Percentiles rank a stretch among this genome's conserved stretches.
phyloP scores from a whole-genome alignment of 2,888 invertebrate genomes.

The Hydroisotoma schaefferi region DNA sequence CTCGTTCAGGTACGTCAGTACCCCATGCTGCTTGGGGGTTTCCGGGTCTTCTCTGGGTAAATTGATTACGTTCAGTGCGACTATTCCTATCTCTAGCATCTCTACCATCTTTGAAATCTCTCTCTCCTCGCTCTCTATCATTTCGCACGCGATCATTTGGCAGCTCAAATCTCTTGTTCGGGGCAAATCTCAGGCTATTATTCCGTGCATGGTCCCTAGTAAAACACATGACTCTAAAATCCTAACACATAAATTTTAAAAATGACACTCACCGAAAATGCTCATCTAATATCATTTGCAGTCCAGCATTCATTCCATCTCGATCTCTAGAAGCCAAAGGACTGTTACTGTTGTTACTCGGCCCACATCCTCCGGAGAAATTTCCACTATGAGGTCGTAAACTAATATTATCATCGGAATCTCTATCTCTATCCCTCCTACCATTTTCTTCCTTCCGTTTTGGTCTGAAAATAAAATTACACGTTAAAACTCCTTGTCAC shows the following conservation, averaged over 20 bases:
- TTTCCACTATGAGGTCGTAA: slow-evolving; percentile 47
- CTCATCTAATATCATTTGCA: slow-evolving; percentile 1
- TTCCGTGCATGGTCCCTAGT: not conserved
- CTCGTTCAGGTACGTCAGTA: slow-evolving; percentile 34
- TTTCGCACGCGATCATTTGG: slow-evolving; percentile 10
- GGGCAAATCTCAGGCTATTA: not conserved
- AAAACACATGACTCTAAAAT: slow-evolving; percentile 1
- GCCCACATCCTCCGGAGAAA: slow-evolving; percentile 46
- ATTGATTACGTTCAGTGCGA: slow-evolving; percentile 50
- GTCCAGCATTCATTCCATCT: not conserved
- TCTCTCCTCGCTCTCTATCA: slow-evolving; percentile 17
- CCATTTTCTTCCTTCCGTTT: slow-evolving; percentile 35
- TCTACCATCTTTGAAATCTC: slow-evolving; percentile 54
- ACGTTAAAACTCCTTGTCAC: no score
- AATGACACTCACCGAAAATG: slow-evolving; percentile 3
- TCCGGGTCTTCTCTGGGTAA: slow-evolving; percentile 34
- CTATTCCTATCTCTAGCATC: slow-evolving; percentile 43
- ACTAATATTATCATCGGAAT: slow-evolving; percentile 43
- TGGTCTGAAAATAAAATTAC: slow-evolving; percentile 19
- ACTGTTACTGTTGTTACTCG: slow-evolving; percentile 26
- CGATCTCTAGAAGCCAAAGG: not conserved
- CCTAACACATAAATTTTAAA: not conserved
- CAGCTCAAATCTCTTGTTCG: not conserved
- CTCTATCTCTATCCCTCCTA: slow-evolving; percentile 20
- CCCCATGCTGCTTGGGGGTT: slow-evolving; percentile 50